Conservation (phyloP, 2,113 vertebrate species). For the Illadopsis cleaveri region DNA sequence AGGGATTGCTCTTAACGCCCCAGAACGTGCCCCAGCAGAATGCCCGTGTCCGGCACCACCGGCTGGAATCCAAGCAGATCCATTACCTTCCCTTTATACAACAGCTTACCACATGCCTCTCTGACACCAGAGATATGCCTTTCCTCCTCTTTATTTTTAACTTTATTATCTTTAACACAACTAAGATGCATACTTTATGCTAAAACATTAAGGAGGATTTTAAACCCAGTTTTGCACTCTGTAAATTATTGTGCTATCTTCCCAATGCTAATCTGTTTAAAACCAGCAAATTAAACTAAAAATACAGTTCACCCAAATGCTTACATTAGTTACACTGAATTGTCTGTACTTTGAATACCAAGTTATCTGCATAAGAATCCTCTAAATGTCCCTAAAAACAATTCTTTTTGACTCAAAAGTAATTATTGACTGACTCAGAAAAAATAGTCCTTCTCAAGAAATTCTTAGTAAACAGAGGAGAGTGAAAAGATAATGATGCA, state of each 20-base stretch:
- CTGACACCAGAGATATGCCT: slow-evolving; percentile 45
- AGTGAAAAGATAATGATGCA: neutral
- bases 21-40: slow-evolving; percentile 19
- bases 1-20: slow-evolving; percentile 24
- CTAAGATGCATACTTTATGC: neutral
- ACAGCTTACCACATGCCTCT: slow-evolving; percentile 39
- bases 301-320: neutral
- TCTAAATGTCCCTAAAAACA: neutral
- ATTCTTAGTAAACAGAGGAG: neutral
- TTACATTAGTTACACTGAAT: neutral
- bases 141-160: slow-evolving; percentile 59
- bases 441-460: neutral
- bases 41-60: neutral
- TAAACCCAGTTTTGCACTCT: neutral
- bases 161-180: slow-evolving; percentile 34
- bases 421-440: neutral
- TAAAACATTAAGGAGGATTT: neutral
- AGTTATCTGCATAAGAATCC: neutral
- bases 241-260: neutral
- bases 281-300: neutral
- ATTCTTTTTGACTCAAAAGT: neutral
- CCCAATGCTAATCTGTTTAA: neutral
- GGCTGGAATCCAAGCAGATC: slow-evolving; percentile 59
- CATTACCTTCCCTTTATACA: slow-evolving; percentile 58
- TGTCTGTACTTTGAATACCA: neutral